A percentile compares a stretch with the other conserved stretches of the same genome.
Evolutionary conservation across 2,888 invertebrate genomes (phyloP).

Genomic region (Orchesellides sinensis): DNA sequence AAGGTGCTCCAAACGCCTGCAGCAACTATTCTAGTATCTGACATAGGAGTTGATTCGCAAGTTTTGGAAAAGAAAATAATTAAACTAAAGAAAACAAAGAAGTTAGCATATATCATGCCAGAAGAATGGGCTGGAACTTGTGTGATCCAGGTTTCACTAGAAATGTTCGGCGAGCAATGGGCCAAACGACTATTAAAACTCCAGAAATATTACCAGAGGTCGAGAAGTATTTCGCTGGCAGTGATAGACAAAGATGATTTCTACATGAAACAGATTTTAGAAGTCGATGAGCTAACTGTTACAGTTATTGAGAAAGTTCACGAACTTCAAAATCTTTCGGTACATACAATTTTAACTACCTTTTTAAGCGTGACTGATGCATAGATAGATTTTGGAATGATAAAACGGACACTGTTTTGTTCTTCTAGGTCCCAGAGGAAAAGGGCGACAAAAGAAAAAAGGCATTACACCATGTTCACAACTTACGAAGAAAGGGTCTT

Average conservation of each 20-base stretch:
- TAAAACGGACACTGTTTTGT: too few relatives aligned
- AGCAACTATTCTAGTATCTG: conserved; percentile 60
- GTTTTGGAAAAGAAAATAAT: conserved; percentile 27
- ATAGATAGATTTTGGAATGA: too few relatives aligned
- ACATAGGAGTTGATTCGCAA: conserved; percentile 44
- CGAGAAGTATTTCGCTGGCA: conserved; percentile 40
- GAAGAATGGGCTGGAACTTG: conserved; percentile 33
- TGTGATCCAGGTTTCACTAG: not conserved
- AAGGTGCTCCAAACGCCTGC: conserved; percentile 67
- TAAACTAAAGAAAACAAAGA: conserved; percentile 41
- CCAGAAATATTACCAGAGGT: conserved; percentile 55
- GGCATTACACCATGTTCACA: conserved; percentile 83
- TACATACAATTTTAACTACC: conserved; percentile 38
- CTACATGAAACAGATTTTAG: conserved; percentile 17
- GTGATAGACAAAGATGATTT: conserved; percentile 40
- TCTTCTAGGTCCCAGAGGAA: conserved; percentile 81
- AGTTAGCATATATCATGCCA: conserved; percentile 32
- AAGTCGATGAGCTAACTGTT: conserved; percentile 68
- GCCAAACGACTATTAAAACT: conserved; percentile 59
- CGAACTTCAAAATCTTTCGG: conserved; percentile 70
- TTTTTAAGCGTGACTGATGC: too few relatives aligned
- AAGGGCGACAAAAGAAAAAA: conserved; percentile 80
- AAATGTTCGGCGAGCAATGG: conserved; percentile 2
- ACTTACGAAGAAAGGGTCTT: conserved; percentile 90
- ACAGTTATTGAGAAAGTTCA: conserved; percentile 65